phyloP scores from a whole-genome alignment of 1,140 invertebrate genomes.

The Polyergus mexicanus region DNA sequence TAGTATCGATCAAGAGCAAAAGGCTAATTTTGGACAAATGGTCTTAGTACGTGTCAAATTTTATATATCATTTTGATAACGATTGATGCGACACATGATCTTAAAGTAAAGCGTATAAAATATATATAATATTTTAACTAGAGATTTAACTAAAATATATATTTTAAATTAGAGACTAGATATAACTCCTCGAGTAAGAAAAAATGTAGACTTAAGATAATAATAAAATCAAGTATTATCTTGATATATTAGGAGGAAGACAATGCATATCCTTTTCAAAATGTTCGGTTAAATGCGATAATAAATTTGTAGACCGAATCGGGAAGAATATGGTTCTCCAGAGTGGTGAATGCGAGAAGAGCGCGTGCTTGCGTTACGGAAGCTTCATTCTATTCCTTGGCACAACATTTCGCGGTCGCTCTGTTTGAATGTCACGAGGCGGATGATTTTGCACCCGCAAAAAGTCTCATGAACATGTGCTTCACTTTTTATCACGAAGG shows the following conservation, averaged over 20 bases:
- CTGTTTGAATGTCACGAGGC: constrained; percentile 93
- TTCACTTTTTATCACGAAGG: constrained; percentile 94
- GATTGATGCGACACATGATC: background rate
- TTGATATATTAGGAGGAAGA: too few species aligned
- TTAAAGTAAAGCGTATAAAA: background rate
- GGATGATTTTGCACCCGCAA: constrained; percentile 92
- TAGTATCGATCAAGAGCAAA: constrained; percentile 88
- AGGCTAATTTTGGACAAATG: constrained; percentile 90
- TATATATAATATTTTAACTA: background rate
- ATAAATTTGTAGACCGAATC: constrained; percentile 85
- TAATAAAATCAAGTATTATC: background rate
- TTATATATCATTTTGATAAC: constrained; percentile 26
- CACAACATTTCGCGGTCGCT: constrained; percentile 92
- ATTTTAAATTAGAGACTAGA: background rate
- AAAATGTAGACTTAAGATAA: background rate
- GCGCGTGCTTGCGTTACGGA: constrained; percentile 90
- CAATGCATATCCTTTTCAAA: background rate
- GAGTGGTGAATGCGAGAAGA: constrained; percentile 92
- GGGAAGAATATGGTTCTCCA: constrained; percentile 90
- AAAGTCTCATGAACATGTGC: constrained; percentile 94
- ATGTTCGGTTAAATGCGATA: background rate
- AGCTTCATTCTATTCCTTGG: constrained; percentile 92
- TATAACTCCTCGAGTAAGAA: background rate
- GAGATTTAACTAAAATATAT: too few species aligned
- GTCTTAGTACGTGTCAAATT: constrained; percentile 84